Evolutionary conservation across 2,797 vertebrate species (phyloP).

Genomic region (Anguilla obscura): DNA sequence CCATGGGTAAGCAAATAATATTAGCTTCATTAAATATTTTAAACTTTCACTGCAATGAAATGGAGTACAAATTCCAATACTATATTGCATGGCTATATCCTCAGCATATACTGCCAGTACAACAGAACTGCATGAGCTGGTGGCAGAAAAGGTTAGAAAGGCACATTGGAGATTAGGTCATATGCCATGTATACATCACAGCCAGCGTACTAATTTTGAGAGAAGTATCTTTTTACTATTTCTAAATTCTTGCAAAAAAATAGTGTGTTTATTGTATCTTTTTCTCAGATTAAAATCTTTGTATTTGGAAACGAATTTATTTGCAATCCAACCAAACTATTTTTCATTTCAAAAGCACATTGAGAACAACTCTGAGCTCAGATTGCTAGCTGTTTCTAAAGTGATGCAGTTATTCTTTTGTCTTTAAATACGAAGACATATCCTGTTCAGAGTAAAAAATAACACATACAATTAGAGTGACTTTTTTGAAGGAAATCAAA

Average conservation of each 20-base stretch:
- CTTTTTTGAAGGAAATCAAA: neutral
- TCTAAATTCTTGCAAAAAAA: no score
- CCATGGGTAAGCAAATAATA: no score
- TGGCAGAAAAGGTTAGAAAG: neutral
- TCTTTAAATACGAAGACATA: neutral
- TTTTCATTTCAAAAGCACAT: no score
- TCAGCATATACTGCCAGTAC: no score
- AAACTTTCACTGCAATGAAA: neutral
- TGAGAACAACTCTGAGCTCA: no score
- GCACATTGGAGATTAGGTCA: neutral
- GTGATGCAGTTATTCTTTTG: neutral
- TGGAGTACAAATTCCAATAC: neutral
- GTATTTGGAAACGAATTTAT: no score
- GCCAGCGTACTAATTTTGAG: neutral
- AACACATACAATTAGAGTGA: neutral
- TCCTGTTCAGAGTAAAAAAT: neutral
- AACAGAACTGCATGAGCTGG: neutral
- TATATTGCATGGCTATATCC: neutral
- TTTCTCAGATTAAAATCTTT: no score
- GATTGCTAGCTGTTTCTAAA: neutral
- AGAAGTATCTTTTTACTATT: no score
- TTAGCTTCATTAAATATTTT: no score
- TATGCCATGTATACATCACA: neutral
- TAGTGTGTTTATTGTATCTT: no score
- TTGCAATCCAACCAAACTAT: no score